A percentile compares a stretch with the other conserved stretches of the same genome.
Conservation (phyloP, 1,140 invertebrate genomes). For the Lepidurus packardi region DNA sequence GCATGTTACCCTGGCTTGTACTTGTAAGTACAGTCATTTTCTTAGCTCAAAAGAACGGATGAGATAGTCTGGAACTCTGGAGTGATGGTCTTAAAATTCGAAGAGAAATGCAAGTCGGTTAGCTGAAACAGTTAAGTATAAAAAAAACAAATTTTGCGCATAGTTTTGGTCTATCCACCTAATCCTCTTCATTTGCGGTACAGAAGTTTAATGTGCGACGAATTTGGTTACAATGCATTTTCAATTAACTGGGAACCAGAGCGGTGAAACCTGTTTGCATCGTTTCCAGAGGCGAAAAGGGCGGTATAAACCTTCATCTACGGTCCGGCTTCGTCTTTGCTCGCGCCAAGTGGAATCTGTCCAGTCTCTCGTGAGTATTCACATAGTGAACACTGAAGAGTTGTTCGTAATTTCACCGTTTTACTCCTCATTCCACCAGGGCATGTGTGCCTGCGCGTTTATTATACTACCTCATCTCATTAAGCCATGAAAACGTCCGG, state of each 20-base stretch:
- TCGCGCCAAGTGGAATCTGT: neutral
- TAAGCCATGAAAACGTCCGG: no score
- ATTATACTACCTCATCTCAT: no score
- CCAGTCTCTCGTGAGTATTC: slow-evolving; percentile 17
- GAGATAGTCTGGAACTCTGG: no score
- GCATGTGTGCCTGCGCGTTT: no score
- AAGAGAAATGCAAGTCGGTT: no score
- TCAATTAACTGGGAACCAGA: slow-evolving; percentile 8
- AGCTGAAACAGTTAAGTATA: neutral
- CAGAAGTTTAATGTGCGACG: neutral
- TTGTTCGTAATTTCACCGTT: neutral
- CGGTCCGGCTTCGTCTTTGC: neutral
- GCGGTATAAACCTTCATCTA: neutral
- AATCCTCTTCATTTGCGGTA: neutral
- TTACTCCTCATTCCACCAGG: neutral
- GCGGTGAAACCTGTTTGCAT: slow-evolving; percentile 5
- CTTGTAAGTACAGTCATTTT: no score
- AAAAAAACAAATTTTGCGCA: neutral
- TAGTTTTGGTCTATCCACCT: neutral
- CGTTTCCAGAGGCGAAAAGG: neutral
- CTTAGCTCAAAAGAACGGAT: no score
- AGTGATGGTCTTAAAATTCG: no score
- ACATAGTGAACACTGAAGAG: neutral
- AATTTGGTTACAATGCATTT: slow-evolving; percentile 5
- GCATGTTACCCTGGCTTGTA: no score